These are phyloP conservation scores for Perccottus glenii DNA, from an alignment of 2,113 vertebrate species.

Conservation along the genomic window DNA sequence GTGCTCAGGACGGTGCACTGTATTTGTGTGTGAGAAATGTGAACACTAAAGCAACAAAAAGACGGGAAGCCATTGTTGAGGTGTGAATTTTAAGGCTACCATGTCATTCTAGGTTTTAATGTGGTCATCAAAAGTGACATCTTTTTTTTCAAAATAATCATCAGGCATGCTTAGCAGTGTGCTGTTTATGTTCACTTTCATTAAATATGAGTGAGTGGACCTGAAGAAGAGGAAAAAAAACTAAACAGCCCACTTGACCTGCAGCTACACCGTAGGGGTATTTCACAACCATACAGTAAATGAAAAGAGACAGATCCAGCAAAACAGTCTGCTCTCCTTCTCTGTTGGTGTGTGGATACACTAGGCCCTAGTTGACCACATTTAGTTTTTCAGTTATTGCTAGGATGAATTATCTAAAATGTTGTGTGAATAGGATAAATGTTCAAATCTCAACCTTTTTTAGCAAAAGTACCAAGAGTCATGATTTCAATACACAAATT, in stretches of 20 bases:
- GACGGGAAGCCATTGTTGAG: too few species aligned
- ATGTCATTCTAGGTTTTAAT: not conserved
- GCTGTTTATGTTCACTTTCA: not conserved
- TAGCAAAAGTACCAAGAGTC: too few species aligned
- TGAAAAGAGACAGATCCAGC: conserved; percentile 25
- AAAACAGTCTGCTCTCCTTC: conserved; percentile 16
- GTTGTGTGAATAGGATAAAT: too few species aligned
- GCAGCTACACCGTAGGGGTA: conserved; percentile 12
- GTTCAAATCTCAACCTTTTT: too few species aligned
- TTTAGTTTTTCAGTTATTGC: too few species aligned
- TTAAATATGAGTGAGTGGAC: conserved; percentile 23
- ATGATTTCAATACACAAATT: too few species aligned
- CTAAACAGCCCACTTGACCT: conserved; percentile 4
- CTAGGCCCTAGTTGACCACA: not conserved
- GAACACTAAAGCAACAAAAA: too few species aligned
- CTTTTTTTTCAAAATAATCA: not conserved
- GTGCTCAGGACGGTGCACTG: too few species aligned
- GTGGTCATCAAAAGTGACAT: not conserved
- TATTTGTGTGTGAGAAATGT: too few species aligned
- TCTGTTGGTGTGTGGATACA: not conserved
- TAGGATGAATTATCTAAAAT: too few species aligned
- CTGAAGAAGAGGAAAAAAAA: conserved; percentile 11
- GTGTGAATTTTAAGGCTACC: not conserved
- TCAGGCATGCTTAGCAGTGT: not conserved
- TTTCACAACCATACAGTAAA: conserved; percentile 30